Conservation (phyloP, 2,113 vertebrate genomes). For the Gasterosteus aculeatus region DNA sequence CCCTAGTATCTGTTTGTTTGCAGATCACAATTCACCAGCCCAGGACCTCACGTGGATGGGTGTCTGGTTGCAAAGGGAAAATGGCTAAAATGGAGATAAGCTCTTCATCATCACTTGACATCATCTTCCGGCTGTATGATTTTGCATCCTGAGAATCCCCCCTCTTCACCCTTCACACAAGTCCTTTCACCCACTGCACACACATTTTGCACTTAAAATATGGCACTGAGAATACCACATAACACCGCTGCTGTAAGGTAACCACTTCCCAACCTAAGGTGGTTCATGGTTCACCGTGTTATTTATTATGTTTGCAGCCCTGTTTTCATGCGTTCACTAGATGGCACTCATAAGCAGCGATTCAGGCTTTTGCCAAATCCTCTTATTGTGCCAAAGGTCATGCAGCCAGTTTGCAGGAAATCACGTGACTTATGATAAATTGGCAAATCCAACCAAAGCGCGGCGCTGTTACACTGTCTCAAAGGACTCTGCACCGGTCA, state of each 20-base stretch:
- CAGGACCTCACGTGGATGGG: no score
- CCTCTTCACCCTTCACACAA: no score
- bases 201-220: no score
- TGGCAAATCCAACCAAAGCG: fast-evolving
- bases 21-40: no score
- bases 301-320: background rate
- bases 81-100: no score
- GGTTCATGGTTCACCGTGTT: background rate
- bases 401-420: slow-evolving; percentile 26
- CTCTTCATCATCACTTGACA: no score
- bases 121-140: no score
- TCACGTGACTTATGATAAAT: slow-evolving; percentile 42
- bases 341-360: slow-evolving; percentile 8
- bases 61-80: no score
- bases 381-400: background rate
- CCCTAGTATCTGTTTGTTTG: no score
- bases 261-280: background rate
- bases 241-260: background rate
- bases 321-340: slow-evolving; percentile 39
- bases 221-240: background rate
- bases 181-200: no score
- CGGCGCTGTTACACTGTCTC: slow-evolving; percentile 8
- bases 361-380: fast-evolving
- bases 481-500: fast-evolving
- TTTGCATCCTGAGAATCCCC: no score